Evolutionary conservation across 2,797 vertebrate genomes (phyloP).

Genomic region (Pelochelys cantorii): DNA sequence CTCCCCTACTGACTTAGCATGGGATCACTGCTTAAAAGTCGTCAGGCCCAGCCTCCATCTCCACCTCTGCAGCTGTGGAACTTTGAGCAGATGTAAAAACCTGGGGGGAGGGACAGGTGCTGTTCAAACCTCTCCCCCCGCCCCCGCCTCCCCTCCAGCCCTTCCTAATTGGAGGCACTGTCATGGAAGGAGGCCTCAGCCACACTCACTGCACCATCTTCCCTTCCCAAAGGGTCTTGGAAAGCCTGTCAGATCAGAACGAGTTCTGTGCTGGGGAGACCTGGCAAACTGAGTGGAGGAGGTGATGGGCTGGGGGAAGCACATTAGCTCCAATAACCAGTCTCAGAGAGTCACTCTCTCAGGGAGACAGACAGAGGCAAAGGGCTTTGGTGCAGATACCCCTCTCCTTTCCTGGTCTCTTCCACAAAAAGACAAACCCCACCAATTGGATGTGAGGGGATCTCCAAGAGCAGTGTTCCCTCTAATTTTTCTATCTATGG

Average conservation of each 20-base stretch:
- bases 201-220: neutral
- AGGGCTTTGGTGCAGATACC: too few relatives aligned
- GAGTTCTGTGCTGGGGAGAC: neutral
- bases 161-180: neutral
- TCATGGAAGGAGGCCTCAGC: neutral
- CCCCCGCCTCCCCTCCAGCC: neutral
- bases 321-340: neutral
- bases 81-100: neutral
- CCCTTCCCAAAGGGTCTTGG: neutral
- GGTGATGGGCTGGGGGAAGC: neutral
- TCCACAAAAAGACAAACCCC: rapidly evolving
- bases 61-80: neutral
- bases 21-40: neutral
- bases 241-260: neutral
- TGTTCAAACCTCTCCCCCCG: too few relatives aligned
- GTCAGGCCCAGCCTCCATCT: neutral
- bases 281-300: too few relatives aligned
- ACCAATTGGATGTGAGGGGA: rapidly evolving
- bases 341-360: neutral
- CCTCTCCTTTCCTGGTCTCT: neutral
- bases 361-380: neutral
- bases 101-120: neutral
- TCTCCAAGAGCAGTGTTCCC: neutral
- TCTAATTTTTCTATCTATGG: too few relatives aligned
- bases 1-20: neutral